Percentiles rank a stretch among this genome's conserved stretches.
Evolutionary conservation across 2,797 vertebrate species (phyloP).

Genomic region (Erethizon dorsatum): DNA sequence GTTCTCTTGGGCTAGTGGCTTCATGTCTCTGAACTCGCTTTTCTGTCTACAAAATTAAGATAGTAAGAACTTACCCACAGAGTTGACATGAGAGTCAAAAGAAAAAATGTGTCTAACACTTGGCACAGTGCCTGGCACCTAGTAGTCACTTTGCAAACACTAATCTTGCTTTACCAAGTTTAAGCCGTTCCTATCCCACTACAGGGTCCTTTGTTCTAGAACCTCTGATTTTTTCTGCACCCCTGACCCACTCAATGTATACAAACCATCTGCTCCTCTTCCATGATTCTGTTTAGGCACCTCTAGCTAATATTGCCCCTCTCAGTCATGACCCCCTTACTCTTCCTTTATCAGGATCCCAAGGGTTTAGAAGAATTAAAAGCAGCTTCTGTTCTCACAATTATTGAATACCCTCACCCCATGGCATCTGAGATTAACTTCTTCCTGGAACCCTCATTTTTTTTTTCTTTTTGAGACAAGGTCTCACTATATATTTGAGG

Average conservation of each 20-base stretch:
- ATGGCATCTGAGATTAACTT: slow-evolving; percentile 7
- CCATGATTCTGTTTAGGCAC: not conserved
- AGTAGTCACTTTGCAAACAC: not conserved
- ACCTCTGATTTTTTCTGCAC: not conserved
- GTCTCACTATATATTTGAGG: not conserved
- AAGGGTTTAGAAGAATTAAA: slow-evolving; percentile 38
- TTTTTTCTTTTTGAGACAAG: not conserved
- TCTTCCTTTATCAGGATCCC: not conserved
- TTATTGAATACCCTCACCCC: not conserved
- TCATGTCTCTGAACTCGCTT: not conserved
- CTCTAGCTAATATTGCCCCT: not conserved
- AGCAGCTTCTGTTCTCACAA: not conserved
- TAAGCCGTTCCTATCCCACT: not conserved
- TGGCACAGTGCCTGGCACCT: not conserved
- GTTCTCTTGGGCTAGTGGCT: not conserved
- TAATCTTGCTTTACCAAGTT: not conserved
- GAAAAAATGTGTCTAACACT: not conserved
- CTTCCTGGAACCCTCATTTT: not conserved
- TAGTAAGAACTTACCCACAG: not conserved
- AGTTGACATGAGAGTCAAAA: slow-evolving; percentile 9
- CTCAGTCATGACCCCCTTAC: not conserved
- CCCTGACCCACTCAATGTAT: not conserved
- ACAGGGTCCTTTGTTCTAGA: not conserved
- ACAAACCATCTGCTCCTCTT: not conserved
- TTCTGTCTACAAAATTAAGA: slow-evolving; percentile 56